Conservation (phyloP, 53 echinoderm and acorn worm genomes). For the Stichopus horrens region DNA sequence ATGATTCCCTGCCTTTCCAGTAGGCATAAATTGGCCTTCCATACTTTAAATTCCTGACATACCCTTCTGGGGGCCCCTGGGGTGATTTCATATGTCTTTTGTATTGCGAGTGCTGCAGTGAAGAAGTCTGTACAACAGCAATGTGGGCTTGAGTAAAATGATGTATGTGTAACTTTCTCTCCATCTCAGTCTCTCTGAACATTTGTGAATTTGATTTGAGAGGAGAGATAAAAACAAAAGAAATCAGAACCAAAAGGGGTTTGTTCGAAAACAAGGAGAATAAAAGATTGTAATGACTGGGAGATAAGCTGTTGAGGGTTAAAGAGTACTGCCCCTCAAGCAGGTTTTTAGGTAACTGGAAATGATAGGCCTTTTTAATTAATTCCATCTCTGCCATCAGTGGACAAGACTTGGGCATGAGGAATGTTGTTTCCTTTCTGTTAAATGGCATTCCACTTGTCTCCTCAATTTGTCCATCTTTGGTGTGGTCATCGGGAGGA, state of each 20-base stretch:
- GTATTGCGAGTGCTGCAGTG: background rate
- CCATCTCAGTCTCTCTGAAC: background rate
- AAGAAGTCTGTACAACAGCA: too few species aligned
- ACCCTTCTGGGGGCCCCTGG: constrained; percentile 46
- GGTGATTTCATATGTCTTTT: constrained; percentile 28
- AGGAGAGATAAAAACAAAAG: background rate
- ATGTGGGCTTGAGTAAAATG: too few species aligned
- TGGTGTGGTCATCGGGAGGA: constrained; percentile 35
- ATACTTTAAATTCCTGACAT: constrained; percentile 43
- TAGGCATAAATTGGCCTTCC: constrained; percentile 32
- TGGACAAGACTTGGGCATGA: background rate
- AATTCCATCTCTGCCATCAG: too few species aligned
- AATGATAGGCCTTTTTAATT: too few species aligned
- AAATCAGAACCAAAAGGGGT: background rate
- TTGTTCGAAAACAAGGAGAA: background rate
- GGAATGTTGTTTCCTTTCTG: constrained; percentile 31
- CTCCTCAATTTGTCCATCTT: constrained; percentile 31
- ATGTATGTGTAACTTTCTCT: background rate
- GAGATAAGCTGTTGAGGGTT: too few species aligned
- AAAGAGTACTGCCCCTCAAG: too few species aligned
- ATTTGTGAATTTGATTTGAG: background rate
- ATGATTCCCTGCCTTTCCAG: constrained; percentile 11
- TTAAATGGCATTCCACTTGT: background rate
- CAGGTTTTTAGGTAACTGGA: too few species aligned
- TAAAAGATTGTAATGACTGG: too few species aligned